Percentiles rank a stretch among this genome's conserved stretches.
Conservation (phyloP, 1,140 invertebrate species). For the Choristoneura fumiferana region DNA sequence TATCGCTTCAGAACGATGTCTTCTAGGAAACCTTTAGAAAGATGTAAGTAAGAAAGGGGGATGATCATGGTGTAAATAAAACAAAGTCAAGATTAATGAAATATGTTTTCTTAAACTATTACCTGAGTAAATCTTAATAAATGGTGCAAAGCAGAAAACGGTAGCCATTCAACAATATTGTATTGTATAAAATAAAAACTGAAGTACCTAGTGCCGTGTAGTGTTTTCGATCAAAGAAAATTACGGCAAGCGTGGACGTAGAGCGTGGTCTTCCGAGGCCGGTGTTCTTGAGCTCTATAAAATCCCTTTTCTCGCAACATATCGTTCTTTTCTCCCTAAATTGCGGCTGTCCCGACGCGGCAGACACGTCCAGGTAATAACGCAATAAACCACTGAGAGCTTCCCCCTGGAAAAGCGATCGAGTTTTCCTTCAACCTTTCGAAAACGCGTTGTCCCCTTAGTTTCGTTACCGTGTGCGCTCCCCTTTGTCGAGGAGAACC, state of each 20-base stretch:
- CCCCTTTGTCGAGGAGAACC: constrained; percentile 40
- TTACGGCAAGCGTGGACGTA: constrained; percentile 48
- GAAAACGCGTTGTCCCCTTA: constrained; percentile 62
- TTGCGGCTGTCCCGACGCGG: constrained; percentile 69
- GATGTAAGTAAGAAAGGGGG: too few relatives aligned
- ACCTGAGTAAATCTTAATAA: constrained; percentile 27
- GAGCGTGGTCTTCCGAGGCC: constrained; percentile 45
- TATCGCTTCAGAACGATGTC: too few relatives aligned
- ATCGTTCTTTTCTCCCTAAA: constrained; percentile 71
- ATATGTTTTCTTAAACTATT: constrained; percentile 1
- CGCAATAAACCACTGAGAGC: constrained; percentile 77
- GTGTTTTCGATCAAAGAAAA: constrained; percentile 72
- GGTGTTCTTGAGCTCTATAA: constrained; percentile 54
- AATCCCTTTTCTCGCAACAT: constrained; percentile 70
- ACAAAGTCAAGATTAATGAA: neutral
- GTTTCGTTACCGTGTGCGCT: constrained; percentile 41
- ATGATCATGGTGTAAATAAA: too few relatives aligned
- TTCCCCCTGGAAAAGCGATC: constrained; percentile 73
- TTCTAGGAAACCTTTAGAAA: too few relatives aligned
- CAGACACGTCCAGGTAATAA: constrained; percentile 77
- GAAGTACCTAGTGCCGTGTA: constrained; percentile 47
- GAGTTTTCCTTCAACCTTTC: constrained; percentile 73
- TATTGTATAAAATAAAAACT: constrained; percentile 67
- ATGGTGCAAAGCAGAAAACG: constrained; percentile 29
- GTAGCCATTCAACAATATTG: constrained; percentile 50